A percentile compares a stretch with the other conserved stretches of the same genome.
Conservation (phyloP, 2,113 vertebrate species). For the Suricata suricatta region DNA sequence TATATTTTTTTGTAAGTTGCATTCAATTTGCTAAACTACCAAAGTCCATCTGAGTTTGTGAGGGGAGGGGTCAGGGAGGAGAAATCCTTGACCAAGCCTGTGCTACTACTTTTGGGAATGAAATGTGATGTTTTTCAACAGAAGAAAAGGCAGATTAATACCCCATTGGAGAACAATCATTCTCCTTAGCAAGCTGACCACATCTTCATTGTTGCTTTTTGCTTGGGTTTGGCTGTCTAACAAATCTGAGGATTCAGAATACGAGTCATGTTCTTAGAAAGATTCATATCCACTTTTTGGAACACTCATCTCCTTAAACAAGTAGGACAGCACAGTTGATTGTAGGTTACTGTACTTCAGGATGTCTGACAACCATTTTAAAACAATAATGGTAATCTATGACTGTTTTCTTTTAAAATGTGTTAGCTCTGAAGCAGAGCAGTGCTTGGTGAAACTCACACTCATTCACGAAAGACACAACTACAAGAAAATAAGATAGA, state of each 20-base stretch:
- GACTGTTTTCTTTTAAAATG: neutral
- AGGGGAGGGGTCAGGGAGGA: too few relatives aligned
- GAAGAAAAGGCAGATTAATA: conserved; percentile 1
- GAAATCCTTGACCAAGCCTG: neutral
- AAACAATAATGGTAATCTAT: neutral
- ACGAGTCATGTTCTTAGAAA: neutral
- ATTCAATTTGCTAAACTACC: conserved; percentile 7
- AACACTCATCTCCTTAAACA: neutral
- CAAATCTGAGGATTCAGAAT: neutral
- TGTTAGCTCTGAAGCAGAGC: neutral
- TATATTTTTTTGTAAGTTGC: neutral
- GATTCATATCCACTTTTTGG: neutral
- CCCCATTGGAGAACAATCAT: neutral
- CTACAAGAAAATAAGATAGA: neutral
- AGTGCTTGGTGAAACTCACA: neutral
- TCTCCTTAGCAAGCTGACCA: neutral
- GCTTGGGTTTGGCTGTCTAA: neutral
- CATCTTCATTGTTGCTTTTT: neutral
- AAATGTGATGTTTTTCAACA: conserved; percentile 1
- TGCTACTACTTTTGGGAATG: neutral
- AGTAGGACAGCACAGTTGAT: neutral
- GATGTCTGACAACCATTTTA: neutral
- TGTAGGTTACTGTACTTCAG: neutral
- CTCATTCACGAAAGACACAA: neutral
- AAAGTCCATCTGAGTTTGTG: neutral